Evolutionary conservation across 2,888 invertebrate species (phyloP), one percentile per base, ranked within the genome.

Genomic region (Sarcophaga caerulescens): DNA sequence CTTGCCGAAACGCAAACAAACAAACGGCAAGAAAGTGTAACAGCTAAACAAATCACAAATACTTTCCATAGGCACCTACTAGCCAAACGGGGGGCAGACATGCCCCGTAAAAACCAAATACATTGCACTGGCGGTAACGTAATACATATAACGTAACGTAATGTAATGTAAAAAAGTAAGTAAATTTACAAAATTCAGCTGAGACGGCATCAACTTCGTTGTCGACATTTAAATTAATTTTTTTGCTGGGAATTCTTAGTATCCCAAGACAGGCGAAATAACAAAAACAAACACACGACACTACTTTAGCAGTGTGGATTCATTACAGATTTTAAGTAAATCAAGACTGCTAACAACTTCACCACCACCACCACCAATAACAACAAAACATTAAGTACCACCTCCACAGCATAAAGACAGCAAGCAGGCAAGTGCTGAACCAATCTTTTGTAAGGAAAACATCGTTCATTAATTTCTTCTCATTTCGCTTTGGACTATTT

Each of bases 1-100:
- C 81, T 85, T 78, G 78, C 81, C 47, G 60, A 35, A 52, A 17
- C 75, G 25, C 81, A 73, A 63, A 52, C 81, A 73, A 63, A 8
- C 75, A 65, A 19, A 52, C 19, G 3, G 25, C 45, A 23, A 73
- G 3, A 73, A 23, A 45, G 5, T 25, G 25, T 52, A 25, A 5
- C 19, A 81, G 17, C n/a, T 8, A 63, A 68, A 35, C 44, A 45
- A 59, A 59, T 21, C 66, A 23, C 14, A 62, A 35, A 8, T 23
- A 65, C 66, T n/a, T 44, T 66, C 35, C 35, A 21, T 14, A 73
- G 35, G 45, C 60, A 62, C 44, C 21, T 21, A 45, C 60, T n/a
- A 62, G 14, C 17, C 19, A 35, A 8, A 59, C 17, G 19, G n/a
- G 19, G n/a, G 8, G 47, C 25, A 71, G 52, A 1, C 52, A 4